phyloP scores from a whole-genome alignment of 2,797 vertebrate genomes.

The Enteromius anoplus region DNA sequence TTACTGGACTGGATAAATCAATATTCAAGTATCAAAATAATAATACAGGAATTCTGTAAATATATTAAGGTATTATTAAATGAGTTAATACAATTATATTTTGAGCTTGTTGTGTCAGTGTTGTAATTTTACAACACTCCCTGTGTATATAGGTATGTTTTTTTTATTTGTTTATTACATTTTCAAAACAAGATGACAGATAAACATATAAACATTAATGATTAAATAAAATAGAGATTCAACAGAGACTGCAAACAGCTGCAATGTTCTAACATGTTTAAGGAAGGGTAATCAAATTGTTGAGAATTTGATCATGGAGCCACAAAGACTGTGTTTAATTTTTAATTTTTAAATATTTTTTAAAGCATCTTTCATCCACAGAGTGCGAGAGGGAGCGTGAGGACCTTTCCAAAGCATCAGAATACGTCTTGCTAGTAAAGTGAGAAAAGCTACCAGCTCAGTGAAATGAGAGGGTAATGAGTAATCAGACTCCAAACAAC shows the following conservation, averaged over 20 bases:
- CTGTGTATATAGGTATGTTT: no score
- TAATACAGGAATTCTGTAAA: background rate
- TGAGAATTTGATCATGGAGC: background rate
- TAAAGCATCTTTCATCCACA: background rate
- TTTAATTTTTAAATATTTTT: no score
- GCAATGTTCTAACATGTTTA: background rate
- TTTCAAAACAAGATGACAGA: no score
- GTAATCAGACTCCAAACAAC: background rate
- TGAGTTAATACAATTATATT: background rate
- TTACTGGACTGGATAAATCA: background rate
- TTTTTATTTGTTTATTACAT: no score
- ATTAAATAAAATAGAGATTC: background rate
- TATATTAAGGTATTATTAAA: background rate
- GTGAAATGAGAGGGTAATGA: background rate
- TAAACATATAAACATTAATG: no score
- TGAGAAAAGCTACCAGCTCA: background rate
- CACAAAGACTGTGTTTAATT: background rate
- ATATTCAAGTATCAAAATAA: background rate
- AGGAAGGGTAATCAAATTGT: background rate
- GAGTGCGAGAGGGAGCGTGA: background rate
- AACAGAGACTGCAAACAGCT: background rate
- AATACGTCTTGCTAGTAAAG: background rate
- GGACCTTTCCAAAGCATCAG: background rate
- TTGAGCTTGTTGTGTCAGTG: background rate
- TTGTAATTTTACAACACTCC: background rate